Base-by-base conservation (phyloP, 2,797 vertebrate genomes). In the Liparis tanakae region DNA sequence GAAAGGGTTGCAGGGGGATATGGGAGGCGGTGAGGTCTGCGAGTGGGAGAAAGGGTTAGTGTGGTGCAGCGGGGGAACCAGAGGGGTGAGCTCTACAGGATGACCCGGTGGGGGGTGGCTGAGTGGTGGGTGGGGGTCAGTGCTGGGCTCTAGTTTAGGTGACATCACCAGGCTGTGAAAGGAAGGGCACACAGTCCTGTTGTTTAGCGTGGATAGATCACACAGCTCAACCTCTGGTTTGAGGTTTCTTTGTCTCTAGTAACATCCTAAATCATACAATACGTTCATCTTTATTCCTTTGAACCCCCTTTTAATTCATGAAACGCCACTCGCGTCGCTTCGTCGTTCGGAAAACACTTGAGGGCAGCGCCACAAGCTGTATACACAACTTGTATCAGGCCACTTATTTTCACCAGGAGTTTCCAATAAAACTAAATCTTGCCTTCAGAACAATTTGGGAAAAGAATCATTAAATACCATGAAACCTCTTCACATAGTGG, bases 151-250 rank as follows among this genome's bases (percentile, higher is more conserved):
- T 96, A 96, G 94, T 93, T 94, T 94, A 95, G 94, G 94, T 94
- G 95, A 95, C 93, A 95, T 92, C 95, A 96, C 94, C 92, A 93
- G 93, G 95, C 97, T 98, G 96, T 96, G 95, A 96, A 96, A 96
- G 95, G 92, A 96, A 97, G 93, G 59, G 94, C 93, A 97, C 83
- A 96, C 83, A 92, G 80, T 95, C 94, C 95, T 94, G 89, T 90
- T 83, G 89, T 93, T 97, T 96, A 97, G 94, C 93, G 91, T 80
- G 33, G 82, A 51, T 80, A 34, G 56, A 67, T 79, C 39, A 87
- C 67, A 79, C 30, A 54, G 71, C 46, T 74, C 8, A 56, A 44
- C 34, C 34, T 10, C 59, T 74, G 56, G 15, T 18, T 66, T 74
- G 66, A 72, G 22, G 22, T 8, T 44, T 67, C 48, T 50, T 33